Evolutionary conservation across 2,113 vertebrate species (phyloP).

Genomic region (Macrotis lagotis): DNA sequence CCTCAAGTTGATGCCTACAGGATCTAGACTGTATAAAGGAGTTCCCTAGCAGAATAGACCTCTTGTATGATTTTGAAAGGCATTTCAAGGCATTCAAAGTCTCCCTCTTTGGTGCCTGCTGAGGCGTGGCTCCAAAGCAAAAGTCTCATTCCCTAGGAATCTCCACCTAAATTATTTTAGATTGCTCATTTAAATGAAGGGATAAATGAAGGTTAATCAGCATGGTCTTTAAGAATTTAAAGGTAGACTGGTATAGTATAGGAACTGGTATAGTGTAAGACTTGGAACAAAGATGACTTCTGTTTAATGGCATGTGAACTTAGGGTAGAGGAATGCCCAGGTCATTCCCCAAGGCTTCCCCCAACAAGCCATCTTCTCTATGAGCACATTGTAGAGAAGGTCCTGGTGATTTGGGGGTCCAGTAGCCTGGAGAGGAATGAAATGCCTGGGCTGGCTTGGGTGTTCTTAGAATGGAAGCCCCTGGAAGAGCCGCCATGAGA

Average conservation of each 20-base stretch:
- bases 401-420: not conserved
- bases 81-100: not conserved
- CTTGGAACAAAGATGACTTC: not conserved
- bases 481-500: no score
- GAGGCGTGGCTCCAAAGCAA: no score
- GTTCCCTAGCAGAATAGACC: not conserved
- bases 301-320: not conserved
- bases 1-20: no score
- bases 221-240: no score
- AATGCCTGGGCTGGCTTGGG: not conserved
- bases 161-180: no score
- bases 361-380: not conserved
- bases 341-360: not conserved
- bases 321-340: not conserved
- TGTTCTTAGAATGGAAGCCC: not conserved
- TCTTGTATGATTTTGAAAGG: not conserved
- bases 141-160: no score
- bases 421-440: not conserved
- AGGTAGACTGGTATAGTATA: no score
- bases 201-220: no score
- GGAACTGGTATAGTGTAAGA: no score
- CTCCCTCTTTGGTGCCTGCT: no score
- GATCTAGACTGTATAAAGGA: not conserved
- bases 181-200: no score
- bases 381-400: not conserved